Evolutionary conservation across 30 jellyfish, hydroid and myxozoan genomes (phyloP).

Genomic region (Hydractinia symbiolongicarpus): DNA sequence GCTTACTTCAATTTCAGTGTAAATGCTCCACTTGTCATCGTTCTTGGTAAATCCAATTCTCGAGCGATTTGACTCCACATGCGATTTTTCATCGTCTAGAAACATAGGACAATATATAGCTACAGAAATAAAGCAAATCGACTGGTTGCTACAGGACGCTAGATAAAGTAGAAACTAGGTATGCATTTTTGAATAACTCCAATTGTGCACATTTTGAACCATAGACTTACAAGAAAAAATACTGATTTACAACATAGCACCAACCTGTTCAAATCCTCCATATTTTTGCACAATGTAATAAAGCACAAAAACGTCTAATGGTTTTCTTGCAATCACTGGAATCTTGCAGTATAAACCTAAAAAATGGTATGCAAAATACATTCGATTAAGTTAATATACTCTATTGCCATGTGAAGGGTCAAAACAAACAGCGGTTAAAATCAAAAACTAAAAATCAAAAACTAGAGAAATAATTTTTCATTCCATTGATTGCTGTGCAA

Average conservation of each 20-base stretch:
- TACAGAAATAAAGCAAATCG: too few species aligned
- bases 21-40: conserved; percentile 46
- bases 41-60: conserved; percentile 35
- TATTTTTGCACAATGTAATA: conserved; percentile 28
- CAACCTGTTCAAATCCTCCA: conserved; percentile 40
- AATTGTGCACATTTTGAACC: too few species aligned
- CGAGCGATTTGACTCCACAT: conserved; percentile 47
- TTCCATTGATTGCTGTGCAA: too few species aligned
- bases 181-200: too few species aligned
- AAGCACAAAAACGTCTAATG: conserved; percentile 26
- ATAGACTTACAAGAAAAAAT: too few species aligned
- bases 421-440: too few species aligned
- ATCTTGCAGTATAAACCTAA: conserved; percentile 25
- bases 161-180: too few species aligned
- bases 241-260: not conserved
- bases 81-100: conserved; percentile 35
- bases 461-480: too few species aligned
- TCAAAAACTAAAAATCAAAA: too few species aligned
- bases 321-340: conserved; percentile 39
- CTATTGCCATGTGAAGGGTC: too few species aligned
- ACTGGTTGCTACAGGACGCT: too few species aligned
- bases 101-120: not conserved
- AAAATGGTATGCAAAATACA: not conserved
- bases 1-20: conserved; percentile 28
- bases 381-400: too few species aligned